Percentiles rank a stretch among this genome's conserved stretches.
These are phyloP conservation scores for Lutraria rhynchaena DNA, from an alignment of 1,140 invertebrate species.

Conservation along the genomic window DNA sequence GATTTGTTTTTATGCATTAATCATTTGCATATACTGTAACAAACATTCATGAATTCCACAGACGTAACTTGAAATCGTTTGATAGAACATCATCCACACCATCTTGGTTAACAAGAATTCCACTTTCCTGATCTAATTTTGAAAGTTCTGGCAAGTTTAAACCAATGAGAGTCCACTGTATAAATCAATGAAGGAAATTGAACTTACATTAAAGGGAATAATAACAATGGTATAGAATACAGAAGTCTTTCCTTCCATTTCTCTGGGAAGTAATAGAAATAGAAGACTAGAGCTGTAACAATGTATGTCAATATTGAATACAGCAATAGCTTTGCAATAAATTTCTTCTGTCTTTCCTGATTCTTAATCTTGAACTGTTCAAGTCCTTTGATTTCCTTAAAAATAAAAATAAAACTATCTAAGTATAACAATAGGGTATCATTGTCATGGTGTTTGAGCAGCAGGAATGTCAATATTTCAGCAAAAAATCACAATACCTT, in stretches of 20 bases:
- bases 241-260: conserved; percentile 87
- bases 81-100: too few relatives aligned
- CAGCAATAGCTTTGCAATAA: conserved; percentile 90
- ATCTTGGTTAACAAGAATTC: too few relatives aligned
- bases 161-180: neutral
- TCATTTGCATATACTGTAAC: too few relatives aligned
- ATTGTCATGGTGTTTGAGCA: too few relatives aligned
- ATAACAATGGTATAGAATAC: conserved; percentile 88
- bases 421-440: too few relatives aligned
- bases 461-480: too few relatives aligned
- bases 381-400: conserved; percentile 89
- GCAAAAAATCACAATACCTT: too few relatives aligned
- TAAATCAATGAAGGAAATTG: neutral
- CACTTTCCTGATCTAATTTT: too few relatives aligned
- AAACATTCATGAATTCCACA: too few relatives aligned
- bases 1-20: too few relatives aligned
- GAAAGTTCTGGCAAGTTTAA: too few relatives aligned
- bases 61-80: too few relatives aligned
- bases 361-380: conserved; percentile 91
- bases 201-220: conserved; percentile 91
- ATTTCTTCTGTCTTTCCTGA: conserved; percentile 89
- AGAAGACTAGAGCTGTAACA: conserved; percentile 88
- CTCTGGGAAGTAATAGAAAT: conserved; percentile 90
- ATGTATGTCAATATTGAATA: conserved; percentile 92
- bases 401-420: conserved; percentile 52